These are phyloP conservation scores for Clarias gariepinus DNA, from an alignment of 2,113 vertebrate genomes.

Conservation along the genomic window DNA sequence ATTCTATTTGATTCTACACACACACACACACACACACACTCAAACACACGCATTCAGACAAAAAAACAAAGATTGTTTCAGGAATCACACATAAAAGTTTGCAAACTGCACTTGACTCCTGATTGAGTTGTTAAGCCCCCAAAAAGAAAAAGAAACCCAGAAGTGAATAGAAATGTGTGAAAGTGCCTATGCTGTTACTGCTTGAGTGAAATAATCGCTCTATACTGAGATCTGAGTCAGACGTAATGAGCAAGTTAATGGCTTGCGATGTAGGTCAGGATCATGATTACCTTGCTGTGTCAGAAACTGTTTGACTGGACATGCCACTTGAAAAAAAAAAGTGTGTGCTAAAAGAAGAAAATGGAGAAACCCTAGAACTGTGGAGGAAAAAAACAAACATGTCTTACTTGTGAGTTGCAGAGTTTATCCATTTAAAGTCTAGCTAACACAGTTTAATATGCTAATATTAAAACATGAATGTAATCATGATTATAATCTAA, in stretches of 20 bases:
- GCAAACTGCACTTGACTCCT: neutral
- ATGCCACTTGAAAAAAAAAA: neutral
- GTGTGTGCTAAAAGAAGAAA: neutral
- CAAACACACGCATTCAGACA: too few species aligned
- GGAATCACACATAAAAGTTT: neutral
- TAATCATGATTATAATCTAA: neutral
- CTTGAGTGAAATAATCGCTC: constrained; percentile 13
- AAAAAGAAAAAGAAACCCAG: neutral
- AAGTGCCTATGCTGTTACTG: neutral
- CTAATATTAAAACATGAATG: neutral
- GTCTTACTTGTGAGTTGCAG: neutral
- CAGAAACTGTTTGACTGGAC: constrained; percentile 15
- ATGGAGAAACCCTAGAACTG: neutral
- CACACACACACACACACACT: too few species aligned
- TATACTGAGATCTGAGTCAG: constrained; percentile 12
- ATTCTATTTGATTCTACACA: neutral
- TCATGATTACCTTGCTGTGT: constrained; percentile 21
- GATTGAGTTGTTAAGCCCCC: neutral
- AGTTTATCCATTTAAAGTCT: neutral
- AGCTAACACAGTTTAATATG: neutral
- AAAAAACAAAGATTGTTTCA: neutral
- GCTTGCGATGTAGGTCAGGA: constrained; percentile 15
- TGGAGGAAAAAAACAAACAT: neutral
- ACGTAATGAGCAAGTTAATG: constrained; percentile 25
- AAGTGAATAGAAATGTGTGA: neutral